Evolutionary conservation across 2,113 vertebrate genomes (phyloP), one percentile per base, ranked within the genome.

Genomic region (Pachyramphus minor): DNA sequence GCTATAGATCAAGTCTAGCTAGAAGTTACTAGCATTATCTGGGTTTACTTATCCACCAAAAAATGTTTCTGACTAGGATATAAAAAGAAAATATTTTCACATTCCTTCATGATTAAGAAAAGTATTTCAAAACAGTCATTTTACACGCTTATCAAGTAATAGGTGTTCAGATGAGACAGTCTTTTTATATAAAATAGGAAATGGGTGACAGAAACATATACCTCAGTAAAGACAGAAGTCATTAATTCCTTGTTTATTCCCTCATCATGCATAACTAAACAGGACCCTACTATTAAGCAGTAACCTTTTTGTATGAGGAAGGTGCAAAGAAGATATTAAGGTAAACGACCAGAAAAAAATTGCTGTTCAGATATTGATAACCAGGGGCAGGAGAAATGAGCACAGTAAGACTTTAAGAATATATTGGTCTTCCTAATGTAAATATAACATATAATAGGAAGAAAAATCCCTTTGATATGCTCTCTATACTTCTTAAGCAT

Each of bases 1-100:
- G 67, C 93, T 94, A 96, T 95, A 97, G 91, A 96, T 96, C 94
- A 96, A 91, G 84, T 67, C 90, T 74, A 83, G 72, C 67, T 62
- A 85, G 81, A 93, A 80, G 82, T 91, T 90, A 89, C 81, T 22
- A 76, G 33, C 23, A 27, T 62, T 89, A 94, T 94, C 85, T 67
- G 52, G 17, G 22, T 86, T 91, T 58, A 74, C 84, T 79, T 95
- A 80, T 50, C 58, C 37, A 78, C 64, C n/a, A 66, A 66, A 66
- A 92, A 85, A 35, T 53, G 45, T 74, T 94, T 91, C 55, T 72
- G 55, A 69, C 18, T 20, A 62, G 22, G 25, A 59, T 24, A 73
- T 24, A 66, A 66, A 68, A 79, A 30, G 33, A 82, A 91, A 89
- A 45, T 42, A 76, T 41, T 79, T 68, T 73, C 56, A 58, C 30